Conservation (phyloP, 92 coral and sea anemone species). For the Montipora capitata region DNA sequence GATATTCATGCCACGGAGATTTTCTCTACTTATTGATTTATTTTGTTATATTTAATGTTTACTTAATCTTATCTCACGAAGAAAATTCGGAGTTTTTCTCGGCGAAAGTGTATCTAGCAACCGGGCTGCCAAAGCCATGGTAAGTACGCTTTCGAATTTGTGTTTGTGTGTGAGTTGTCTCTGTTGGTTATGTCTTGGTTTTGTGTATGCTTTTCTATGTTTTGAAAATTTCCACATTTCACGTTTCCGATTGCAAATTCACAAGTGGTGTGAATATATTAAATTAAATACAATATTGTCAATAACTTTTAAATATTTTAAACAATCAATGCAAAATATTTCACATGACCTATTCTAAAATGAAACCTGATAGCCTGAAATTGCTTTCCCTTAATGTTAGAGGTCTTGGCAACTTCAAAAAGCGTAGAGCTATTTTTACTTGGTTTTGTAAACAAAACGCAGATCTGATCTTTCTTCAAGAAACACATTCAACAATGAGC, state of each 20-base stretch:
- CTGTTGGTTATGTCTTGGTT: constrained; percentile 6
- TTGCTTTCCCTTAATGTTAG: not conserved
- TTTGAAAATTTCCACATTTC: constrained; percentile 7
- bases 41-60: not conserved
- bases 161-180: constrained; percentile 18
- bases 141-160: constrained; percentile 10
- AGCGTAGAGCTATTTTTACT: constrained; percentile 39
- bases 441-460: constrained; percentile 34
- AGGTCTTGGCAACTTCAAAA: constrained; percentile 23
- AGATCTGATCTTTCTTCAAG: constrained; percentile 40
- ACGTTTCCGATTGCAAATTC: constrained; percentile 4
- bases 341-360: not conserved
- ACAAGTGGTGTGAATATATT: not conserved
- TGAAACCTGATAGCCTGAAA: constrained; percentile 22
- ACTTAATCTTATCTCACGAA: not conserved
- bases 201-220: not conserved
- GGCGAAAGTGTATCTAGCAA: constrained; percentile 15
- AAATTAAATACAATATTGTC: not conserved
- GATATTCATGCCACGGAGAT: not conserved
- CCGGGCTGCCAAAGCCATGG: constrained; percentile 1
- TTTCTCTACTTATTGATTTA: not conserved
- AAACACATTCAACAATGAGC: constrained; percentile 19
- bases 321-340: not conserved
- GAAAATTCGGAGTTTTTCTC: not conserved
- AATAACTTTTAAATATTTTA: not conserved